Evolutionary conservation across 1,140 invertebrate species (phyloP).

Genomic region (Mya arenaria): DNA sequence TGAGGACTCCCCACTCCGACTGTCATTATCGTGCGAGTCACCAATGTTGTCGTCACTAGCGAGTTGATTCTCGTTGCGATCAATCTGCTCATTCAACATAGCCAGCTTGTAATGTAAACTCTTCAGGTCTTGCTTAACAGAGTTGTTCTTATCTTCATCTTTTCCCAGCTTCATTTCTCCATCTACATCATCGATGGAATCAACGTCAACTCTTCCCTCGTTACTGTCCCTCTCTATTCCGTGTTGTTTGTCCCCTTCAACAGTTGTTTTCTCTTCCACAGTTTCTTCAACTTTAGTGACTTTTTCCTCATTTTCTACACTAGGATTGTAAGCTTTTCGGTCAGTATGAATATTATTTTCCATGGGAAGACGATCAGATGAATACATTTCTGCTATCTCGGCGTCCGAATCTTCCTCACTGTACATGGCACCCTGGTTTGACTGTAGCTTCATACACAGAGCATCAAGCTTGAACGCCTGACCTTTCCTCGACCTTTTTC

Average conservation of each 20-base stretch:
- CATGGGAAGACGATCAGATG: slow-evolving; percentile 16
- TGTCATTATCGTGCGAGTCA: not conserved
- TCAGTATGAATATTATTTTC: not conserved
- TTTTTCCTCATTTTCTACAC: too few relatives aligned
- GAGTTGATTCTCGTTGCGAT: not conserved
- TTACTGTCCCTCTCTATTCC: not conserved
- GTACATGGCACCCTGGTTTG: slow-evolving; percentile 63
- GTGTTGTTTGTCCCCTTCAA: not conserved
- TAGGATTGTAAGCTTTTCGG: too few relatives aligned
- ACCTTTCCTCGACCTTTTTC: slow-evolving; percentile 89
- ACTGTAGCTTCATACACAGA: slow-evolving; percentile 82
- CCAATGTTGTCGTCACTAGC: not conserved
- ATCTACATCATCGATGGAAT: not conserved
- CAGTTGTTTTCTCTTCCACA: too few relatives aligned
- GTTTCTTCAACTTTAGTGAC: too few relatives aligned
- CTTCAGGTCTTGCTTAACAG: not conserved
- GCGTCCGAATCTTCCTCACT: slow-evolving; percentile 62
- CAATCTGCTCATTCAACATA: slow-evolving; percentile 11
- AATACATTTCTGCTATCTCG: slow-evolving; percentile 52
- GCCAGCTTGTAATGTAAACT: slow-evolving; percentile 4
- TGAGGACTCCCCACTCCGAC: not conserved
- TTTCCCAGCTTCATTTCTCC: slow-evolving; percentile 24
- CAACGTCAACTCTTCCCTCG: slow-evolving; percentile 13
- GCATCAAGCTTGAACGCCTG: slow-evolving; percentile 89
- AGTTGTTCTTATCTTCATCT: slow-evolving; percentile 46